Percentiles rank a stretch among this genome's conserved stretches.
These are phyloP conservation scores for Bellardia pandia DNA, from an alignment of 2,888 invertebrate species.

Conservation along the genomic window DNA sequence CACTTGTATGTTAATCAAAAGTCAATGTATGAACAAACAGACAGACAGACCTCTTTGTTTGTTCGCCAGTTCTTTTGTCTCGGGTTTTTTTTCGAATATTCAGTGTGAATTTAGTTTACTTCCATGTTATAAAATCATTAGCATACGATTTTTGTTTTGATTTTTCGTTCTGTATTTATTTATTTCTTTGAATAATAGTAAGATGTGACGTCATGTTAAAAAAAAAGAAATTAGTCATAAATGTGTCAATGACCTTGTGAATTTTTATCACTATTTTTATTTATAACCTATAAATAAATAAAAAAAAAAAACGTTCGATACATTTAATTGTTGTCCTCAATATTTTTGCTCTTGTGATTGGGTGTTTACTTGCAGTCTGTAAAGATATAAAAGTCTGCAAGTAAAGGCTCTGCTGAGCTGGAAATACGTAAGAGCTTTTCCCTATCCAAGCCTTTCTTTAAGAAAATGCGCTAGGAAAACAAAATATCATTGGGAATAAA, in stretches of 20 bases:
- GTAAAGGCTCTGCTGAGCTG: neutral
- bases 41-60: slow-evolving; percentile 18
- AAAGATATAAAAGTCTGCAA: neutral
- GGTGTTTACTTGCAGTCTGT: neutral
- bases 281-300: neutral
- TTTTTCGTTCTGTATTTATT: slow-evolving; percentile 9
- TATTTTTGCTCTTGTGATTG: neutral
- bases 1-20: slow-evolving; percentile 35
- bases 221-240: slow-evolving; percentile 14
- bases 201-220: slow-evolving; percentile 17
- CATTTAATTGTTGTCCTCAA: slow-evolving; percentile 2
- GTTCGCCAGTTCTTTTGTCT: neutral
- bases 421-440: neutral
- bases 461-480: neutral
- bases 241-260: slow-evolving; percentile 26
- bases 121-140: slow-evolving; percentile 46
- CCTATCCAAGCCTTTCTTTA: neutral
- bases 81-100: neutral
- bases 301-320: neutral
- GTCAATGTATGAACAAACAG: slow-evolving; percentile 26
- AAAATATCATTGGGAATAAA: too few relatives aligned
- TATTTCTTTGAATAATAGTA: neutral
- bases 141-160: slow-evolving; percentile 17
- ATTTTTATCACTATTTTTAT: slow-evolving; percentile 1
- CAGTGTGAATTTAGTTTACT: slow-evolving; percentile 19